A percentile compares a stretch with the other conserved stretches of the same genome.
phyloP scores from a whole-genome alignment of 2,113 vertebrate genomes.

The Takifugu bimaculatus region DNA sequence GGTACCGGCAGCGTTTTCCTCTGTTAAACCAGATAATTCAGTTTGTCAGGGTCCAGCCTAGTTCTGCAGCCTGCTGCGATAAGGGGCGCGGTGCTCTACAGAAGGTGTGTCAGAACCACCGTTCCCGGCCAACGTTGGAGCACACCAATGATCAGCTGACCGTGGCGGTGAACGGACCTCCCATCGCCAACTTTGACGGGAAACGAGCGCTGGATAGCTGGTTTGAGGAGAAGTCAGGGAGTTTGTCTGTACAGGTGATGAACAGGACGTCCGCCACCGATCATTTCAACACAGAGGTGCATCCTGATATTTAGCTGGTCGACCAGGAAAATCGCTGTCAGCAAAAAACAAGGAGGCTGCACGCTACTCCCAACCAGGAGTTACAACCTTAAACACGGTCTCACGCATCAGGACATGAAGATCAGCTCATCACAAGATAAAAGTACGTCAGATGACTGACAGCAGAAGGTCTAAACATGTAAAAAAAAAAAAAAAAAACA shows the following conservation, averaged over 20 bases:
- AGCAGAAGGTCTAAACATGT: no score
- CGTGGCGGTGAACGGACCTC: slow-evolving; percentile 84
- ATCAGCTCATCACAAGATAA: no score
- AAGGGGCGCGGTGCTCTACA: slow-evolving; percentile 85
- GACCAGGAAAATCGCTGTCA: background rate
- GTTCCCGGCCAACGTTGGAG: slow-evolving; percentile 86
- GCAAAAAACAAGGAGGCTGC: no score
- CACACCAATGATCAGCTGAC: slow-evolving; percentile 90
- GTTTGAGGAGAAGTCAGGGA: slow-evolving; percentile 96
- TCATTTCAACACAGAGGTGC: slow-evolving; percentile 83
- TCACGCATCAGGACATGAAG: no score
- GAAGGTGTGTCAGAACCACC: slow-evolving; percentile 85
- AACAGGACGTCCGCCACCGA: slow-evolving; percentile 84
- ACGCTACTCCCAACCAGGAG: no score
- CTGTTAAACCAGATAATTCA: slow-evolving; percentile 87
- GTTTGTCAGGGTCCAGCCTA: slow-evolving; percentile 87
- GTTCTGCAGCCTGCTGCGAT: slow-evolving; percentile 87
- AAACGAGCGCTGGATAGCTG: slow-evolving; percentile 92
- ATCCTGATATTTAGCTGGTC: slow-evolving; percentile 79
- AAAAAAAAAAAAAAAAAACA: background rate
- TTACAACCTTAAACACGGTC: no score
- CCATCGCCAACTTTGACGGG: slow-evolving; percentile 87
- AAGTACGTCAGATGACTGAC: no score
- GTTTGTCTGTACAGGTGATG: slow-evolving; percentile 80
- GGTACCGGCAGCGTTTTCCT: slow-evolving; percentile 89